A percentile compares a stretch with the other conserved stretches of the same genome.
phyloP scores from a whole-genome alignment of 2,888 invertebrate genomes.

The Noctua comes region DNA sequence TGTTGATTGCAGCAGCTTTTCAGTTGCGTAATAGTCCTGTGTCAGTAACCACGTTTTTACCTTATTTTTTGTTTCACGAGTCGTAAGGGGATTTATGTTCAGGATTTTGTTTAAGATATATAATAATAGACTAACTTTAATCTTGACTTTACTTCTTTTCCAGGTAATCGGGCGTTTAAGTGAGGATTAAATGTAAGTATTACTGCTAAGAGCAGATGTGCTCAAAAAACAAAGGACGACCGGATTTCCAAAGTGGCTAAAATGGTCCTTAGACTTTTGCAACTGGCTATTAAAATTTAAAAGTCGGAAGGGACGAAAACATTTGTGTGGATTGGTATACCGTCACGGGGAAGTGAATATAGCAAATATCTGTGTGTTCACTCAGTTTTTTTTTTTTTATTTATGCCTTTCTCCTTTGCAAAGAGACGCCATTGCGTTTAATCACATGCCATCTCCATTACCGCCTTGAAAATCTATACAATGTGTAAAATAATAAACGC shows the following conservation, averaged over 20 bases:
- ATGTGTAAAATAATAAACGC: no score
- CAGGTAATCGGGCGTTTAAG: conserved; percentile 64
- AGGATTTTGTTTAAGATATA: no score
- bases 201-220: conserved; percentile 36
- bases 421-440: no score
- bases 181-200: conserved; percentile 69
- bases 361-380: not conserved
- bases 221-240: conserved; percentile 36
- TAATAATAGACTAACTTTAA: conserved; percentile 62
- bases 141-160: conserved; percentile 57
- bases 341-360: no score
- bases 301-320: not conserved
- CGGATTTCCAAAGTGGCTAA: conserved; percentile 28
- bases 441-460: no score
- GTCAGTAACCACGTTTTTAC: no score
- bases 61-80: no score
- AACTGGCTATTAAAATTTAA: not conserved
- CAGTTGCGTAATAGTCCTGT: no score
- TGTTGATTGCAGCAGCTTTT: no score
- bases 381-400: no score
- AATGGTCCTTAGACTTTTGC: conserved; percentile 3
- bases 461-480: no score
- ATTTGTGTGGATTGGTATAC: not conserved
- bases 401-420: not conserved
- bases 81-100: no score